Percentiles rank a stretch among this genome's conserved stretches.
Evolutionary conservation across 2,797 vertebrate genomes (phyloP).

Genomic region (Chaenodraco wilsoni): DNA sequence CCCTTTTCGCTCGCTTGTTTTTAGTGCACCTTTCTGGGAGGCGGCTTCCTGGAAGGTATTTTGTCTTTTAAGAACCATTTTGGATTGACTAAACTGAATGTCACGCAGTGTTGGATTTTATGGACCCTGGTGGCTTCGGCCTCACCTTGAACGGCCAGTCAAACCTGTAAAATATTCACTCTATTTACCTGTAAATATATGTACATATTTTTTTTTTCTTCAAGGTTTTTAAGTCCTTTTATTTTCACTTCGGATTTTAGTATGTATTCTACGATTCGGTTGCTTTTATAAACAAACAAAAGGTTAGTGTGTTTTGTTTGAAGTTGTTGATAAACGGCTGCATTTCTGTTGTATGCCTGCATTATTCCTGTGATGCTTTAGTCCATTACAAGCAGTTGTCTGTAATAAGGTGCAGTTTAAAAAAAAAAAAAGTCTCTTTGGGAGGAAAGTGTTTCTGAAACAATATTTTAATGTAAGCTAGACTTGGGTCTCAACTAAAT

Average conservation of each 20-base stretch:
- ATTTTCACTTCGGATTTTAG: slow-evolving; percentile 90
- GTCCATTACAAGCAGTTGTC: slow-evolving; percentile 77
- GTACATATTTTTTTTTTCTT: slow-evolving; percentile 90
- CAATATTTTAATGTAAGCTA: slow-evolving; percentile 75
- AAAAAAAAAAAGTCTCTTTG: slow-evolving; percentile 57
- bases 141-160: slow-evolving; percentile 92
- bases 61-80: slow-evolving; percentile 60
- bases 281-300: slow-evolving; percentile 78
- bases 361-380: slow-evolving; percentile 77
- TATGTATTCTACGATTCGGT: slow-evolving; percentile 93
- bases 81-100: slow-evolving; percentile 76
- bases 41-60: slow-evolving; percentile 54
- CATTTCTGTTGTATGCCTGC: slow-evolving; percentile 77
- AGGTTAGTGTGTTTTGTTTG: slow-evolving; percentile 72
- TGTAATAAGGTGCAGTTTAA: slow-evolving; percentile 76
- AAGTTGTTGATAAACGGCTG: slow-evolving; percentile 66
- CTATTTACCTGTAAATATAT: slow-evolving; percentile 82
- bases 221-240: slow-evolving; percentile 92
- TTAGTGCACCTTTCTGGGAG: slow-evolving; percentile 30
- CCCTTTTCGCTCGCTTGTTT: slow-evolving; percentile 46
- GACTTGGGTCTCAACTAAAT: slow-evolving; percentile 73
- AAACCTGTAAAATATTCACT: slow-evolving; percentile 84
- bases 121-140: slow-evolving; percentile 90
- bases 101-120: slow-evolving; percentile 91
- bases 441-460: slow-evolving; percentile 73